These are phyloP conservation scores for Deilephila elpenor DNA, from an alignment of 2,888 invertebrate genomes.

Conservation along the genomic window DNA sequence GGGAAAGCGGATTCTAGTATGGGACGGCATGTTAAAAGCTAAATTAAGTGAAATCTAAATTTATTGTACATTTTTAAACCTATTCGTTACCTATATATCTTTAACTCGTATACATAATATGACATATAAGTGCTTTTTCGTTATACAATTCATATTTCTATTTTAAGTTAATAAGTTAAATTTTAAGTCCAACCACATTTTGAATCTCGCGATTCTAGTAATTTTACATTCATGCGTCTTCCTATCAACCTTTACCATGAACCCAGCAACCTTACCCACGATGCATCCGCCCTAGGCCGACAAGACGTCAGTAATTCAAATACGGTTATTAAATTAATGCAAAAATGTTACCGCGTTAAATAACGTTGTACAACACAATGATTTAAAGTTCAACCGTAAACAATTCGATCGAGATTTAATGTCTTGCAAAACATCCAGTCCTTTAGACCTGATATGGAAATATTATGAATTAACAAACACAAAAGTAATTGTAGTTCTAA, in stretches of 20 bases:
- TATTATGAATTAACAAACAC: conserved; percentile 22
- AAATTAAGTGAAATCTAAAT: too few relatives aligned
- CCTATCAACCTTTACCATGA: not conserved
- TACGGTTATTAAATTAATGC: conserved; percentile 18
- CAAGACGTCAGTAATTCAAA: not conserved
- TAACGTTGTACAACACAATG: conserved; percentile 17
- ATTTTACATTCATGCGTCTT: too few relatives aligned
- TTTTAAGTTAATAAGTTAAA: too few relatives aligned
- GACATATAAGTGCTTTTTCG: too few relatives aligned
- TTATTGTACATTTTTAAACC: too few relatives aligned
- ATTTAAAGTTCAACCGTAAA: conserved; percentile 22
- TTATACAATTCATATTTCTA: too few relatives aligned
- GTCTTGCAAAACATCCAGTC: conserved; percentile 25
- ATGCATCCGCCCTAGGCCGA: not conserved
- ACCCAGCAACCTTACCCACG: not conserved
- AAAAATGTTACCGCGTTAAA: conserved; percentile 16
- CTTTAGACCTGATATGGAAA: conserved; percentile 9
- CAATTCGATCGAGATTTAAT: conserved; percentile 6
- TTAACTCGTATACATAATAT: too few relatives aligned
- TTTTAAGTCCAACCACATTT: too few relatives aligned
- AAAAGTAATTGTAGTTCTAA: conserved; percentile 20
- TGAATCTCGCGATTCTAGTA: too few relatives aligned
- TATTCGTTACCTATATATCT: too few relatives aligned
- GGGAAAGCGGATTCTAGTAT: too few relatives aligned
- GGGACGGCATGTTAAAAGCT: too few relatives aligned